Conservation (phyloP, 1,140 invertebrate species). For the Orussus abietinus region DNA sequence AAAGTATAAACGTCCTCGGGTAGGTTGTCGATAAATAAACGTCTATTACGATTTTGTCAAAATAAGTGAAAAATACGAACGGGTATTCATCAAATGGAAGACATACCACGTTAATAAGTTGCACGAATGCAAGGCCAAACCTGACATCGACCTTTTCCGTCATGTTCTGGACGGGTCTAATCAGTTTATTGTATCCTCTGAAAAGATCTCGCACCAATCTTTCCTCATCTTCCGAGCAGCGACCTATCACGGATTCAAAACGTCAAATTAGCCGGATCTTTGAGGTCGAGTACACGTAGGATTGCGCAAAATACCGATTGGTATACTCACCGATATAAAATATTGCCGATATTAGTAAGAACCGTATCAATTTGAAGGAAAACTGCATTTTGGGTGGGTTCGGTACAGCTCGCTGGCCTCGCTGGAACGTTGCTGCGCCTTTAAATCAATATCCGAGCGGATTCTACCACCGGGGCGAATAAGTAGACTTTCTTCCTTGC, state of each 20-base stretch:
- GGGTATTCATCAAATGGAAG: slow-evolving; percentile 2
- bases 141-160: slow-evolving; percentile 94
- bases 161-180: slow-evolving; percentile 96
- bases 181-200: slow-evolving; percentile 97
- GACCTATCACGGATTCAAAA: slow-evolving; percentile 1
- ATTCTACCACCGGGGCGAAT: neutral
- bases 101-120: slow-evolving; percentile 97
- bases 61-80: no score
- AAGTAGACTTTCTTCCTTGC: neutral
- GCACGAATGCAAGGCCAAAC: slow-evolving; percentile 96
- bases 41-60: no score
- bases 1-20: no score
- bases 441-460: neutral
- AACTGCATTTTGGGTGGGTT: slow-evolving; percentile 42
- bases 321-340: slow-evolving; percentile 40
- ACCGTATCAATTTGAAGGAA: slow-evolving; percentile 32
- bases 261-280: neutral
- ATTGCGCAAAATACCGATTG: neutral
- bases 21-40: no score
- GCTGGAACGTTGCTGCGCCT: neutral
- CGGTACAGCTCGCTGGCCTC: neutral
- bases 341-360: slow-evolving; percentile 39
- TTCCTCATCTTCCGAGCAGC: slow-evolving; percentile 93
- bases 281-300: neutral
- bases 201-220: slow-evolving; percentile 94